Evolutionary conservation across 1,140 invertebrate species (phyloP).

Genomic region (Trichonephila inaurata): DNA sequence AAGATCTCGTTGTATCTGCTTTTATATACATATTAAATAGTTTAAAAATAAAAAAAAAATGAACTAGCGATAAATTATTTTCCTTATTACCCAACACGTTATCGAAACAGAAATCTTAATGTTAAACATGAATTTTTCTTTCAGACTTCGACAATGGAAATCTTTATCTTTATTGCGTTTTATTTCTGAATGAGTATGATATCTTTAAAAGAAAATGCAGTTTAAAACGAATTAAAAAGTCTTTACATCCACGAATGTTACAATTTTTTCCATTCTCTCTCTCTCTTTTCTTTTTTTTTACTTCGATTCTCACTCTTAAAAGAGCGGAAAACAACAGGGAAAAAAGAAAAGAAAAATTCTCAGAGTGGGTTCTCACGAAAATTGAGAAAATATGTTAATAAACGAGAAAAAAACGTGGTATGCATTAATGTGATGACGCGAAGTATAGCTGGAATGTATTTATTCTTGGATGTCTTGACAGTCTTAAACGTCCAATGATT

Average conservation of each 20-base stretch:
- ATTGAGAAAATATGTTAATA: constrained; percentile 62
- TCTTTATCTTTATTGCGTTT: constrained; percentile 40
- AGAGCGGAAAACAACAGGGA: neutral
- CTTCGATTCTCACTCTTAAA: neutral
- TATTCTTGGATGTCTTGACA: constrained; percentile 16
- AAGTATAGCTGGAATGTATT: neutral
- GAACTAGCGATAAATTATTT: neutral
- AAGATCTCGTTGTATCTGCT: neutral
- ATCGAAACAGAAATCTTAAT: constrained; percentile 16
- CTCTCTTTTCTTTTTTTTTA: neutral
- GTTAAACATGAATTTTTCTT: constrained; percentile 3
- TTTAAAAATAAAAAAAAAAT: neutral
- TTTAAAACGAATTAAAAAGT: constrained; percentile 44
- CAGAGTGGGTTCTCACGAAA: constrained; percentile 15
- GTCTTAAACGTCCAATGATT: constrained; percentile 34
- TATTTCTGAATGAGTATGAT: constrained; percentile 38
- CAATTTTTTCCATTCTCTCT: neutral
- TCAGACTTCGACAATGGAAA: constrained; percentile 12
- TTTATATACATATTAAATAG: neutral
- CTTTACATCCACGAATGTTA: constrained; percentile 1
- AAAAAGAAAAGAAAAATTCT: constrained; percentile 13
- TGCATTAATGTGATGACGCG: constrained; percentile 52
- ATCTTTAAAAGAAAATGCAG: constrained; percentile 32
- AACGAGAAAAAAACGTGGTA: constrained; percentile 37
- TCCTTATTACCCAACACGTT: neutral